Evolutionary conservation across 2,113 vertebrate genomes (phyloP).

Genomic region (Chlamydotis undulata): DNA sequence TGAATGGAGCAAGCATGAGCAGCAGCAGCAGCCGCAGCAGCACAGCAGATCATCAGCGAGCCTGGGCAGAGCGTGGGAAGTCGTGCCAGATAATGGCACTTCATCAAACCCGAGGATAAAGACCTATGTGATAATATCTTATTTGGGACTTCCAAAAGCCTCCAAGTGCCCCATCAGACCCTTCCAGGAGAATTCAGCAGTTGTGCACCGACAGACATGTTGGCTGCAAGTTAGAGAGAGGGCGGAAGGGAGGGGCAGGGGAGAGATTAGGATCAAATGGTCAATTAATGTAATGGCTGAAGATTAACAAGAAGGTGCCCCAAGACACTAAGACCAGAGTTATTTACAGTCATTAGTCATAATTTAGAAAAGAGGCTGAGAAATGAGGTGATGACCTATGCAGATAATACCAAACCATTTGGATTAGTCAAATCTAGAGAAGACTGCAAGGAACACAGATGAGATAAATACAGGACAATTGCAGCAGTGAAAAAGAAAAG

Average conservation of each 20-base stretch:
- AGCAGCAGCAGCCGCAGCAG: neutral
- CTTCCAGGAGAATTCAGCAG: neutral
- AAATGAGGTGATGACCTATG: neutral
- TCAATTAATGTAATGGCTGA: conserved; percentile 48
- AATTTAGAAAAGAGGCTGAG: conserved; percentile 17
- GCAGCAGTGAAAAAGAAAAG: neutral
- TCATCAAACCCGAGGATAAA: neutral
- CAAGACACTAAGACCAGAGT: conserved; percentile 8
- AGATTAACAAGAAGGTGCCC: conserved; percentile 40
- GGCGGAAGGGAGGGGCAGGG: neutral
- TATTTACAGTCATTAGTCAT: conserved; percentile 11
- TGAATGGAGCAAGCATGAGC: rapidly evolving
- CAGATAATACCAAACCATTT: neutral
- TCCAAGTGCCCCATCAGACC: neutral
- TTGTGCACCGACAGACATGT: neutral
- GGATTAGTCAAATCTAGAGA: neutral
- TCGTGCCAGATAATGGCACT: neutral
- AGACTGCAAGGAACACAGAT: neutral
- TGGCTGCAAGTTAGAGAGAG: neutral
- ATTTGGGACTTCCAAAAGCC: neutral
- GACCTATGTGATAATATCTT: neutral
- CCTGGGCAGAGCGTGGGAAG: neutral
- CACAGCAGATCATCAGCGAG: neutral
- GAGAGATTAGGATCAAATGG: conserved; percentile 26
- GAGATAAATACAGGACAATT: neutral